phyloP scores from a whole-genome alignment of 2,888 invertebrate species.

The Galerucella nymphaeae region DNA sequence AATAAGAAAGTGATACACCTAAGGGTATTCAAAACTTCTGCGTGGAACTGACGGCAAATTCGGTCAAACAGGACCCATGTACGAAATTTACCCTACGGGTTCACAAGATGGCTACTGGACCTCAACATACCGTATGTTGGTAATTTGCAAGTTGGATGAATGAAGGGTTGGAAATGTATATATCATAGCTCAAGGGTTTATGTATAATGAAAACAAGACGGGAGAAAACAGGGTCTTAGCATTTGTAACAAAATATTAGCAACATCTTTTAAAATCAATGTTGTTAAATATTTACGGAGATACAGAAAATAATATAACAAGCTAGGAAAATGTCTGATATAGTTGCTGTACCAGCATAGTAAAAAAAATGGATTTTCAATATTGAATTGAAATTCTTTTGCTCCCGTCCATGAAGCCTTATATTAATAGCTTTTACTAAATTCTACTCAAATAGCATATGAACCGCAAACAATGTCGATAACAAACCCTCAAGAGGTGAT shows the following conservation, averaged over 20 bases:
- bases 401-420: not conserved
- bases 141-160: slow-evolving; percentile 3
- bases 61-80: not conserved
- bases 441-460: not conserved
- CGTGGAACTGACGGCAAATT: not conserved
- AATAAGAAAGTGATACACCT: not conserved
- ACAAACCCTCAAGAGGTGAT: slow-evolving; percentile 22
- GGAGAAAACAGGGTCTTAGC: not conserved
- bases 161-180: not conserved
- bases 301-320: no score
- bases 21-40: not conserved
- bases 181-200: not conserved
- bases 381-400: no score
- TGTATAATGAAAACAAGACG: slow-evolving; percentile 8
- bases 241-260: not conserved
- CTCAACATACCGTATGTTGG: slow-evolving; percentile 2
- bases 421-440: not conserved
- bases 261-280: no score
- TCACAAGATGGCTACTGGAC: not conserved
- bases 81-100: not conserved
- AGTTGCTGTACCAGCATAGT: no score
- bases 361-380: no score
- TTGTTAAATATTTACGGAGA: no score
- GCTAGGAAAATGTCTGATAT: no score
- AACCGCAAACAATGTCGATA: not conserved